Base-by-base conservation (phyloP, 2,888 invertebrate species). In the Leucophenga montana region DNA sequence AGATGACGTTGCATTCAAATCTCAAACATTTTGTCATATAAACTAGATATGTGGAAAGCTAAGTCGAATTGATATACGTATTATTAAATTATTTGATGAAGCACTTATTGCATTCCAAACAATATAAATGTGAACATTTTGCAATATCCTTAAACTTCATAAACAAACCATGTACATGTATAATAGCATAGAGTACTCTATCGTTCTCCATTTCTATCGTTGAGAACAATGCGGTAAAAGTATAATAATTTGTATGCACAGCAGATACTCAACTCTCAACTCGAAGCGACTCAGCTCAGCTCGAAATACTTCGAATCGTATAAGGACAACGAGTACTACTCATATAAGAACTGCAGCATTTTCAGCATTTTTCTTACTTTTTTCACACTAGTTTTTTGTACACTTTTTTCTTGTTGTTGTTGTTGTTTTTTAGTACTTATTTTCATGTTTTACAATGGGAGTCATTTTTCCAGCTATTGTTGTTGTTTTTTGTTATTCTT, bases 181-280 rank as follows among this genome's bases (percentile, higher is more conserved):
- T 18, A 50, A 50, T 13, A 64, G 22, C 46, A 46, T 9, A 18
- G 16, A 64, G 27, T 14, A 44, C 48, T 46, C 33, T 59, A 31
- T 39, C 39, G 39, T 11, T 8, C 11, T 5, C 5, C 39, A 39
- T 39, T 39, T 39, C 39, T 39, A 39, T 3, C 39, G 39, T 39
- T 39, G 72, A 71, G 66, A 73, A 76, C 82, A 76, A 74, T 79
- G 78, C 75, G 68, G 68, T 62, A 64, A 75, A 73, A 75, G 70
- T 72, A 75, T n/a, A 64, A 64, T 84, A 82, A 84, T 82, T 84
- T 82, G 84, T 84, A 84, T 82, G 77, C 79, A 80, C 77, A 80
- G 48, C 64, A 64, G 20, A 46, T 6, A 22, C 9, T 11, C 48
- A 33, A 44, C 33, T 18, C 61, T 14, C 27, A 31, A 57, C 27